These are phyloP conservation scores for Galaxias olidus DNA, from an alignment of 2,797 vertebrate species.

Conservation along the genomic window DNA sequence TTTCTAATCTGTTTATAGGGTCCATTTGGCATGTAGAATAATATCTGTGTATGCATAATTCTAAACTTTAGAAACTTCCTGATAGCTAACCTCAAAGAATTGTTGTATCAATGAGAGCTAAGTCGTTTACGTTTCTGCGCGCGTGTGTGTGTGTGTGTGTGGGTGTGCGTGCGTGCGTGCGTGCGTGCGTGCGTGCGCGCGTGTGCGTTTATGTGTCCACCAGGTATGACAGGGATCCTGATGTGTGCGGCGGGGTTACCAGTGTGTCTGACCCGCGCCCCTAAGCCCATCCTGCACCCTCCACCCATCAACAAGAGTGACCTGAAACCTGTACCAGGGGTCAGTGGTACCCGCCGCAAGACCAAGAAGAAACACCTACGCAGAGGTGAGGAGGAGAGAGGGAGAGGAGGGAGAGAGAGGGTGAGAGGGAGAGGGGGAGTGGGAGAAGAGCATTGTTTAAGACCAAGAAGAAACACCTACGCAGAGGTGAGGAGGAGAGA, in stretches of 20 bases:
- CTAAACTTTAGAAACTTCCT: no score
- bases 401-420: neutral
- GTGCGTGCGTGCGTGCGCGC: slow-evolving; percentile 30
- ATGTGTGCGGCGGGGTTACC: slow-evolving; percentile 94
- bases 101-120: no score
- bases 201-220: slow-evolving; percentile 30
- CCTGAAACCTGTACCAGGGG: slow-evolving; percentile 90
- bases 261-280: slow-evolving; percentile 92
- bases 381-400: slow-evolving; percentile 76
- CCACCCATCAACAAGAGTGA: slow-evolving; percentile 94
- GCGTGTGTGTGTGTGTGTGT: slow-evolving; percentile 15
- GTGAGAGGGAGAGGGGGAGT: no score
- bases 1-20: no score
- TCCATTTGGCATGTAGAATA: no score
- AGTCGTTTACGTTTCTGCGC: no score
- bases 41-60: no score
- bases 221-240: slow-evolving; percentile 97
- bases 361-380: slow-evolving; percentile 95
- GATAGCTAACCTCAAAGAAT: no score
- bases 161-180: slow-evolving; percentile 27
- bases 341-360: slow-evolving; percentile 92
- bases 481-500: slow-evolving; percentile 78
- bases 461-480: slow-evolving; percentile 95
- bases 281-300: slow-evolving; percentile 93
- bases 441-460: no score